Evolutionary conservation across 2,888 invertebrate genomes (phyloP).

Genomic region (Ophion obscuratus): DNA sequence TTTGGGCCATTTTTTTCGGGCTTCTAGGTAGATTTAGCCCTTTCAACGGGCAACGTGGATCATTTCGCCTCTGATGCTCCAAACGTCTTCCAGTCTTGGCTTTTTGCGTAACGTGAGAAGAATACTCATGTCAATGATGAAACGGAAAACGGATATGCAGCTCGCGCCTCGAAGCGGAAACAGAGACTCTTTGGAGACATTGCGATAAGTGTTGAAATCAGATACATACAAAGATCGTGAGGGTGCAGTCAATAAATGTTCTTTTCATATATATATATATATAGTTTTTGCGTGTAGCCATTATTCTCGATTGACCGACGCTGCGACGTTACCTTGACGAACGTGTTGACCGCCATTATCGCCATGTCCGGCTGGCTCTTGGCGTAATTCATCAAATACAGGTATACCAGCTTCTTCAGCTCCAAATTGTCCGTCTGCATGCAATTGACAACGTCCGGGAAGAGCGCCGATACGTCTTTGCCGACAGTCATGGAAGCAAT

Average conservation of each 20-base stretch:
- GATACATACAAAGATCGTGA: conserved; percentile 70
- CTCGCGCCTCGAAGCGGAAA: conserved; percentile 78
- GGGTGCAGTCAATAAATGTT: conserved; percentile 69
- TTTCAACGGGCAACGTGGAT: not conserved
- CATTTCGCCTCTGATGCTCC: not conserved
- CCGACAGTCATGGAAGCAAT: conserved; percentile 99
- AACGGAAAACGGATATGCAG: conserved; percentile 70
- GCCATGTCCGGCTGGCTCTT: conserved; percentile 99
- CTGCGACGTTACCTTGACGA: conserved; percentile 94
- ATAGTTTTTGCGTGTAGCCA: conserved; percentile 65
- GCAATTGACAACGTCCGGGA: conserved; percentile 99
- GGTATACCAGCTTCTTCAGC: conserved; percentile 98
- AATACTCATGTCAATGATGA: not conserved
- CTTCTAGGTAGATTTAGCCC: too few species aligned
- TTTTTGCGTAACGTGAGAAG: not conserved
- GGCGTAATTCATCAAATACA: conserved; percentile 99
- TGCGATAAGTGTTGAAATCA: conserved; percentile 74
- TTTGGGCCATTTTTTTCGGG: too few species aligned
- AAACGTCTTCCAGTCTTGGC: not conserved
- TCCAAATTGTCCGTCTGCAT: conserved; percentile 99
- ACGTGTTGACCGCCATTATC: conserved; percentile 99
- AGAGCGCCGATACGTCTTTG: conserved; percentile 99
- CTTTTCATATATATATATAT: conserved; percentile 55
- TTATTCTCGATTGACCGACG: conserved; percentile 44
- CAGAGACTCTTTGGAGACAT: conserved; percentile 74